Percentiles rank a stretch among this genome's conserved stretches.
These are phyloP conservation scores for Hyaena hyaena DNA, from an alignment of 2,113 vertebrate genomes.

Conservation along the genomic window DNA sequence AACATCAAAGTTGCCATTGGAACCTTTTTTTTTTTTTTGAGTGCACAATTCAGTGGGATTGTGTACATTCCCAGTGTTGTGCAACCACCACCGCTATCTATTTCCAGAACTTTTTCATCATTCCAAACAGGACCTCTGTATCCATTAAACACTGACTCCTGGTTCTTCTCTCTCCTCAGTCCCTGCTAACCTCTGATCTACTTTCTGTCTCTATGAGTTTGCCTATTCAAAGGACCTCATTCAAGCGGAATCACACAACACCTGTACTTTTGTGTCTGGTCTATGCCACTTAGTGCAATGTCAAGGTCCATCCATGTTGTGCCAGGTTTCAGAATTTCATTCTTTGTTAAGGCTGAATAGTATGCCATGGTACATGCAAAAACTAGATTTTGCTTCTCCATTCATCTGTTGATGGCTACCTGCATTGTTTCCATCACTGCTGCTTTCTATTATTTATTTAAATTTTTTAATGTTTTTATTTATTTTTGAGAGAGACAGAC, in stretches of 20 bases:
- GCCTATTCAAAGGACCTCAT: neutral
- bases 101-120: neutral
- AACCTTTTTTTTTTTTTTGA: neutral
- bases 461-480: too few species aligned
- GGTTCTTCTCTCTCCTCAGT: neutral
- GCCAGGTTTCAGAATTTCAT: neutral
- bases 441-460: neutral
- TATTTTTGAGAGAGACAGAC: too few species aligned
- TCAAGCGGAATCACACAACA: neutral
- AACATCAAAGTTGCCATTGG: neutral
- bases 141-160: neutral
- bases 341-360: neutral
- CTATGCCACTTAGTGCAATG: too few species aligned
- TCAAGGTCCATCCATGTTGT: fast-evolving
- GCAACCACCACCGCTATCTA: neutral
- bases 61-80: neutral
- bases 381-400: neutral
- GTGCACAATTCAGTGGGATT: neutral
- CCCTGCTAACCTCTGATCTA: neutral
- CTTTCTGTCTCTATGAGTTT: neutral
- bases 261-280: neutral
- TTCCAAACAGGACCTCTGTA: neutral
- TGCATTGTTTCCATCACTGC: neutral
- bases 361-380: neutral
- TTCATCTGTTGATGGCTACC: neutral